Evolutionary conservation across 1,140 invertebrate species (phyloP).

Genomic region (Neodiprion fabricii): DNA sequence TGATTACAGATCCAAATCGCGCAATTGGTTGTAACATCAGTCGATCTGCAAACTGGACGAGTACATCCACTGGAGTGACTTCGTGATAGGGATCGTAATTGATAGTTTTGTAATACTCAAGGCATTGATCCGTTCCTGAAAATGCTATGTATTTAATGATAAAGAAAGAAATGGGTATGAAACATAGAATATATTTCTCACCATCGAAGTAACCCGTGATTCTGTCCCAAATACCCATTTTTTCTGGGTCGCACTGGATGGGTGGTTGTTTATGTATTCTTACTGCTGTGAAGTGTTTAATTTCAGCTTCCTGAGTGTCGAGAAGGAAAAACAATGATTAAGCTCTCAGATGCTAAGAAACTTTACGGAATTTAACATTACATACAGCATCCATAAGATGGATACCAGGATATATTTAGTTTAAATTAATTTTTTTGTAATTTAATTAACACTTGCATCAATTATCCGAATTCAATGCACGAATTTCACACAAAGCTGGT

Average conservation of each 20-base stretch:
- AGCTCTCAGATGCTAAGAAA: constrained; percentile 8
- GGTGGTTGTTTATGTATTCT: constrained; percentile 35
- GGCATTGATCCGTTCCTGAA: not conserved
- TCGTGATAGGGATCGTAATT: not conserved
- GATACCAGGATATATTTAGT: constrained; percentile 7
- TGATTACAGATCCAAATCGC: not conserved
- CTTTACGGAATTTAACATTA: not conserved
- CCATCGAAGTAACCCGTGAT: constrained; percentile 12
- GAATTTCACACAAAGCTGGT: not conserved
- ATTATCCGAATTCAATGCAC: not conserved
- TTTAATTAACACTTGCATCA: not conserved
- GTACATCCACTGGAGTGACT: not conserved
- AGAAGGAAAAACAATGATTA: constrained; percentile 12
- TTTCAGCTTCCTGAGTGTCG: constrained; percentile 40
- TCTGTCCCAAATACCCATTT: constrained; percentile 32
- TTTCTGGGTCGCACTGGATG: constrained; percentile 36
- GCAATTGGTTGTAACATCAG: not conserved
- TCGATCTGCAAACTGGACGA: not conserved
- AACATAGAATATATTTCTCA: constrained; percentile 17
- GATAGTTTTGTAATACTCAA: not conserved
- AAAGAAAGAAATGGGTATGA: not conserved
- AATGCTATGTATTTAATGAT: not conserved
- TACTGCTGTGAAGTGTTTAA: constrained; percentile 38
- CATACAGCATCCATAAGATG: constrained; percentile 9
- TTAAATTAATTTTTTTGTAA: constrained; percentile 1